phyloP scores from a whole-genome alignment of 2,797 vertebrate species.

The Tympanoctomys barrerae region DNA sequence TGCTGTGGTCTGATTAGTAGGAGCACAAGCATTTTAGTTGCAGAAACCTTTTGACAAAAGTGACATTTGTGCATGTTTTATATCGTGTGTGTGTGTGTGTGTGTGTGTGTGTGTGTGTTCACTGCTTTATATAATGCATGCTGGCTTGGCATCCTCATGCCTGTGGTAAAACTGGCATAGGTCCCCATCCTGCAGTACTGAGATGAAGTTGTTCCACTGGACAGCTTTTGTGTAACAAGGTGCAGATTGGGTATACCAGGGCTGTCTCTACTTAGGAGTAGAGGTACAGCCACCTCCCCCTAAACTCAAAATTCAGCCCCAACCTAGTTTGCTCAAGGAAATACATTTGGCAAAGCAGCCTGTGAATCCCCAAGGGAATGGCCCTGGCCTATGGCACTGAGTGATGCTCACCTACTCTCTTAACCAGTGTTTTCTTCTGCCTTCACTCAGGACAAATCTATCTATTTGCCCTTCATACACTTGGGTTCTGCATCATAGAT shows the following conservation, averaged over 20 bases:
- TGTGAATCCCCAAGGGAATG: too few relatives aligned
- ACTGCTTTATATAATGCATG: background rate
- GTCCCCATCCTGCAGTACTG: background rate
- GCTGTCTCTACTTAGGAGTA: background rate
- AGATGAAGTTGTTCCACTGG: background rate
- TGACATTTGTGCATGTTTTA: background rate
- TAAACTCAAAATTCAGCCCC: background rate
- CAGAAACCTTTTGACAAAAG: background rate
- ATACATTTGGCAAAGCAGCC: background rate
- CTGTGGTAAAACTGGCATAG: background rate
- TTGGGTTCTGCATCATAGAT: background rate
- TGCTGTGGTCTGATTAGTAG: too few relatives aligned
- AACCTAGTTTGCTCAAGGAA: background rate
- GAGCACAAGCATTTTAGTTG: too few relatives aligned
- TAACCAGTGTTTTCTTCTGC: background rate
- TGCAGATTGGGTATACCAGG: background rate
- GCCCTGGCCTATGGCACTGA: too few relatives aligned
- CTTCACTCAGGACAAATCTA: background rate
- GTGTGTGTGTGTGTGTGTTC: background rate
- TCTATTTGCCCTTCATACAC: background rate
- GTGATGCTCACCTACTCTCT: background rate
- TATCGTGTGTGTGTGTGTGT: background rate
- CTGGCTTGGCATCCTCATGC: background rate
- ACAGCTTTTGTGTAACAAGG: background rate
- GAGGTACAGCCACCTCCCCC: background rate